Conservation (phyloP, 2,888 invertebrate genomes). For the Criorhina ranunculi region DNA sequence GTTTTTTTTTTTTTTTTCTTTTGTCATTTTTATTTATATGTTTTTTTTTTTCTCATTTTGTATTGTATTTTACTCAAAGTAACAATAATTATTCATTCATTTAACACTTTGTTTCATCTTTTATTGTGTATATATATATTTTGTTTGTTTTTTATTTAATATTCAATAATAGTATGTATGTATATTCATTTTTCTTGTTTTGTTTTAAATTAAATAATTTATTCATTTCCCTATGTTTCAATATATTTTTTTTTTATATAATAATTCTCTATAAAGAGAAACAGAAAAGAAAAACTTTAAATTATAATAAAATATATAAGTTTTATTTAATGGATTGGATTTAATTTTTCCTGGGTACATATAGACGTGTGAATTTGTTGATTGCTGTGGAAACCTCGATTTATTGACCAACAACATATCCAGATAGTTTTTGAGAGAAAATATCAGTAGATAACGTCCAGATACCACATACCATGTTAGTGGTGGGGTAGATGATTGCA, state of each 20-base stretch:
- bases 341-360: constrained; percentile 19
- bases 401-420: constrained; percentile 45
- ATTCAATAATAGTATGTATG: constrained; percentile 66
- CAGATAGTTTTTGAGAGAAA: constrained; percentile 6
- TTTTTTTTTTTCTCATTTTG: constrained; percentile 67
- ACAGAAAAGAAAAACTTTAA: constrained; percentile 37
- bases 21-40: constrained; percentile 54
- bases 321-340: background rate
- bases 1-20: constrained; percentile 61
- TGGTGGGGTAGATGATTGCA: background rate
- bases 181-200: constrained; percentile 59
- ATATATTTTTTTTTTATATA: constrained; percentile 60
- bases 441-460: constrained; percentile 29
- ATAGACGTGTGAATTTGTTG: constrained; percentile 44
- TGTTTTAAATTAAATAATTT: constrained; percentile 76
- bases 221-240: constrained; percentile 69
- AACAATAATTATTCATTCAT: constrained; percentile 76
- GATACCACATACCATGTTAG: constrained; percentile 21
- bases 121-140: constrained; percentile 70
- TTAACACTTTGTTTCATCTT: constrained; percentile 72
- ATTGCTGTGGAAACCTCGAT: constrained; percentile 64
- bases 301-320: constrained; percentile 24
- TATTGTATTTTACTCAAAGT: constrained; percentile 76
- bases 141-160: constrained; percentile 44
- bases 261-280: constrained; percentile 41